Percentiles rank a stretch among this genome's conserved stretches.
Evolutionary conservation across 2,113 vertebrate genomes (phyloP).

Genomic region (Anguilla japonica): DNA sequence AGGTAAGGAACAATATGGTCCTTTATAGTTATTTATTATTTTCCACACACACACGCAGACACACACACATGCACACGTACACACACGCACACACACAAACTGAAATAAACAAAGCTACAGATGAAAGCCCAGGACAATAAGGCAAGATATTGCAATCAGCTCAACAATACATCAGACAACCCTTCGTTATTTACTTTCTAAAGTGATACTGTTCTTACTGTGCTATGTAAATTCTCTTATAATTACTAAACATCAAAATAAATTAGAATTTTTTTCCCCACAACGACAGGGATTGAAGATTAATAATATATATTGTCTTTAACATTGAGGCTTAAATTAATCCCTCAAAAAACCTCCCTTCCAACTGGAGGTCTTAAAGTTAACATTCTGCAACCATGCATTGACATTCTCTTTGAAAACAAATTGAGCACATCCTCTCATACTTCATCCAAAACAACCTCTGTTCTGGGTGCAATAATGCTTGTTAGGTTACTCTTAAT

Average conservation of each 20-base stretch:
- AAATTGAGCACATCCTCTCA: background rate
- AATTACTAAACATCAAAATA: background rate
- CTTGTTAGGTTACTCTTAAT: background rate
- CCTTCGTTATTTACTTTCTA: constrained; percentile 37
- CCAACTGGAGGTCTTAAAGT: background rate
- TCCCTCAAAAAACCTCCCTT: background rate
- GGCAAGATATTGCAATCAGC: constrained; percentile 37
- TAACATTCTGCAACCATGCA: background rate
- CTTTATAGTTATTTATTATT: constrained; percentile 29
- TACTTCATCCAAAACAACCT: background rate
- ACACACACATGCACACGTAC: constrained; percentile 23
- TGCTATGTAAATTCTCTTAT: constrained; percentile 4
- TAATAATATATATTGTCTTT: background rate
- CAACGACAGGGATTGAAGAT: background rate
- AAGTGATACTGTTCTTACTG: constrained; percentile 40
- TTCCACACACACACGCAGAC: constrained; percentile 32
- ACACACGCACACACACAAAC: background rate
- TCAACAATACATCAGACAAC: constrained; percentile 31
- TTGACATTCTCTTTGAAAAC: background rate
- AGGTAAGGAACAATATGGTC: constrained; percentile 61
- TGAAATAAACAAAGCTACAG: constrained; percentile 46
- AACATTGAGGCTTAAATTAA: background rate
- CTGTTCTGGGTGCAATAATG: background rate
- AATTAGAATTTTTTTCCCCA: background rate
- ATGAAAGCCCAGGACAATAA: constrained; percentile 58